Conservation (phyloP, 2,113 vertebrate genomes). For the Erythrolamprus reginae region DNA sequence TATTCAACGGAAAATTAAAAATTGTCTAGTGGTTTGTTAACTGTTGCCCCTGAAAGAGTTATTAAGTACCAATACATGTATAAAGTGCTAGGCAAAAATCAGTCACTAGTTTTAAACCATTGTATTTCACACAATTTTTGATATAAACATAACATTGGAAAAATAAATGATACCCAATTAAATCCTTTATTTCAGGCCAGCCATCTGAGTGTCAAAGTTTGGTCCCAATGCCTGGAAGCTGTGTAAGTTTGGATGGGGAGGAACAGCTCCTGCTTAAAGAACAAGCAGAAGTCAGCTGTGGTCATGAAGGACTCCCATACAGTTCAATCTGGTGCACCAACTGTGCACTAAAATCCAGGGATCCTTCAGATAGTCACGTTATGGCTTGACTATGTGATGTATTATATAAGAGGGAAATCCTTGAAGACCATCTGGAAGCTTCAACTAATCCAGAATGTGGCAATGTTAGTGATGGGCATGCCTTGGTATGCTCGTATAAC, state of each 20-base stretch:
- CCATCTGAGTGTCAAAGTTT: not conserved
- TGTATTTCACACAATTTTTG: not conserved
- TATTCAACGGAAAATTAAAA: not conserved
- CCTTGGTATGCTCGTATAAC: not conserved
- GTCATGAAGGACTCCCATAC: not conserved
- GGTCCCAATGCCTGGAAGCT: not conserved
- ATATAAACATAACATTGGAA: not conserved
- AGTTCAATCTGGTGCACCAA: not conserved
- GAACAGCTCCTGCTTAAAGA: not conserved
- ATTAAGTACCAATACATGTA: not conserved
- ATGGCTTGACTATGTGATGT: not conserved
- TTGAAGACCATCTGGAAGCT: not conserved
- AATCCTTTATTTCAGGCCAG: not conserved
- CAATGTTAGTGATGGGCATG: not conserved
- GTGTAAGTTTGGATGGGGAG: not conserved
- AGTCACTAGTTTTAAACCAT: not conserved
- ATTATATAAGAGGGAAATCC: not conserved
- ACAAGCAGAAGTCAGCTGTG: not conserved
- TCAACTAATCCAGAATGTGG: not conserved
- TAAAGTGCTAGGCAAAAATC: not conserved
- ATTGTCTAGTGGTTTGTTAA: not conserved
- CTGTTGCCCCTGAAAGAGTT: not conserved
- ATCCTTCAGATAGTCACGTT: not conserved
- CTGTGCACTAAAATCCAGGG: not conserved
- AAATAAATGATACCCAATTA: not conserved